Evolutionary conservation across 2,888 invertebrate species (phyloP).

Genomic region (Sphaerophoria taeniata): DNA sequence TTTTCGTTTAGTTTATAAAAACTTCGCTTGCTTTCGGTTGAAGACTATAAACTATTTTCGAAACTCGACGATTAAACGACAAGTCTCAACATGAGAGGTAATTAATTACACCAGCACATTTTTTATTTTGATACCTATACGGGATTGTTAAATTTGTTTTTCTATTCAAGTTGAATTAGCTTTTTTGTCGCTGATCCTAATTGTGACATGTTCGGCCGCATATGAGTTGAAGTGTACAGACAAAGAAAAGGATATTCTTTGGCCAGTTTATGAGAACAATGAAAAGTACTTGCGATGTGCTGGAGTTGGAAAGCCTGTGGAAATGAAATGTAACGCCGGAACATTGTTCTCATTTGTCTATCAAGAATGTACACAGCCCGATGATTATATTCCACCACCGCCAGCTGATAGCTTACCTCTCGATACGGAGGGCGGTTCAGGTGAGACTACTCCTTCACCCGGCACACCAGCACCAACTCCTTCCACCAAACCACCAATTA

Average conservation of each 20-base stretch:
- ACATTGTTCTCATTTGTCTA: constrained; percentile 80
- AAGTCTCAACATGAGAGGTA: constrained; percentile 78
- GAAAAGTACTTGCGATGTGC: constrained; percentile 79
- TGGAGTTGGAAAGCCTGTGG: constrained; percentile 75
- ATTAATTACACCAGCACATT: neutral
- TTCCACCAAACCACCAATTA: constrained; percentile 24
- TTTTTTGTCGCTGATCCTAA: constrained; percentile 77
- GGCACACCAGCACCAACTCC: neutral
- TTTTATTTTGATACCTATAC: neutral
- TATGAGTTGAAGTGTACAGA: constrained; percentile 78
- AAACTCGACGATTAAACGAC: constrained; percentile 16
- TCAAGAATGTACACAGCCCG: constrained; percentile 79
- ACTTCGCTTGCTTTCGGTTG: constrained; percentile 57
- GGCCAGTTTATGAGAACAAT: constrained; percentile 81
- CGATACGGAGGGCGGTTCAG: constrained; percentile 25
- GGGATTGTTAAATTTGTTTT: constrained; percentile 27
- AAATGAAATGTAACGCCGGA: constrained; percentile 78
- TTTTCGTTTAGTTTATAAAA: constrained; percentile 62
- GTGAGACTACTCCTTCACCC: neutral
- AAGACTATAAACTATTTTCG: neutral
- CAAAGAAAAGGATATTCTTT: constrained; percentile 79
- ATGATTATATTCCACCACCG: constrained; percentile 79
- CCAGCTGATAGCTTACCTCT: constrained; percentile 78
- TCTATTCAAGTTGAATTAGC: constrained; percentile 32
- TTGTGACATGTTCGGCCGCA: constrained; percentile 77